Evolutionary conservation across 2,888 invertebrate genomes (phyloP), one percentile per base, ranked within the genome.

Genomic region (Xanthorhoe spadicearia): DNA sequence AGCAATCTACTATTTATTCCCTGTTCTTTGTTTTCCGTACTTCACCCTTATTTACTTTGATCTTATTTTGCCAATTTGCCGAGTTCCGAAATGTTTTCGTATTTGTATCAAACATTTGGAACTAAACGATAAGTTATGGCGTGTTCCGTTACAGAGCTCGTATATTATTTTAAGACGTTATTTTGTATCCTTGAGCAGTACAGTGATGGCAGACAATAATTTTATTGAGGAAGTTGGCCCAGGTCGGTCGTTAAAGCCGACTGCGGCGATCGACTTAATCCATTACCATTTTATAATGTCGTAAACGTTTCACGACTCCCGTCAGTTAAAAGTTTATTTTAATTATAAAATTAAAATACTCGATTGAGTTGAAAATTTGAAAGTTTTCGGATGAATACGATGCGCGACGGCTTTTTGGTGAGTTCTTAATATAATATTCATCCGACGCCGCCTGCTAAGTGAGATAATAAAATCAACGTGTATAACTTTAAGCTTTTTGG

Each of bases 161-260:
- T 70, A 67, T 74, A 73, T 69, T 59, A 73, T 72, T 72, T 74
- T 70, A 70, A 71, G 64, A 64, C 69, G 60, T 62, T 72, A 71
- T 71, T 76, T 74, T 76, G 75, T 76, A 73, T 76, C 73, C 71
- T 68, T 70, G 72, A 71, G 67, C 75, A 56, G 69, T 62, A 65
- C 64, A 77, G 71, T 75, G 77, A 81, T 79, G 82, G 82, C 82
- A 84, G 82, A 80, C 83, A 83, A 88, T 89, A 83, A 88, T 88
- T 92, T 92, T 92, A 92, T 91, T 88, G 91, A 90, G 92, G 92
- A 92, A 91, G 90, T 88, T 81, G 81, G 82, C 85, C 79, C 87
- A 79, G 85, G 84, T 77, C 83, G 87, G 80, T 88, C 89, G 87
- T 91, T 89, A 90, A 88, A 86, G 82, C 73, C 81, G 83, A 82